phyloP scores from a whole-genome alignment of 92 coral and sea anemone species.

The Palythoa heliodiscus region DNA sequence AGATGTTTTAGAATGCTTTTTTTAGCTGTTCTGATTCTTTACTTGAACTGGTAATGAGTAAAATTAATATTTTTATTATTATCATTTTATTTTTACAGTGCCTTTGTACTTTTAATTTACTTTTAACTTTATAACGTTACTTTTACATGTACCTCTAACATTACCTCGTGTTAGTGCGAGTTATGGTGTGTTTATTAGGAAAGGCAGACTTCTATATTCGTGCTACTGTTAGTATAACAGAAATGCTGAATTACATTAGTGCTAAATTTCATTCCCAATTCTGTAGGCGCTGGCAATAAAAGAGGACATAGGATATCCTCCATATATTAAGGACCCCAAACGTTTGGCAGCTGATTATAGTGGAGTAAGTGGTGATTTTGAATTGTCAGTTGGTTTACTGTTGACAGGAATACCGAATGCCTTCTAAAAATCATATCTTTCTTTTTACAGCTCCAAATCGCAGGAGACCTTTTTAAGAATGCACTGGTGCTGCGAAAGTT shows the following conservation, averaged over 20 bases:
- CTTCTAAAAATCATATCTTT: neutral
- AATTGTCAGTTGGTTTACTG: neutral
- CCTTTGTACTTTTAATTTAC: too few relatives aligned
- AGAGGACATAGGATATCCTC: slow-evolving; percentile 44
- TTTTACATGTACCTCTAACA: too few relatives aligned
- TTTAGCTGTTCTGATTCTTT: too few relatives aligned
- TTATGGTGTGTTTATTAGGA: neutral
- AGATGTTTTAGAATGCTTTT: too few relatives aligned
- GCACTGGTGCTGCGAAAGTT: neutral
- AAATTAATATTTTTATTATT: too few relatives aligned
- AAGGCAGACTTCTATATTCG: too few relatives aligned
- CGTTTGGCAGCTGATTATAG: slow-evolving; percentile 14
- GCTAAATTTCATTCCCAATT: neutral
- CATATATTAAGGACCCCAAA: slow-evolving; percentile 37
- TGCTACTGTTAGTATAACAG: neutral
- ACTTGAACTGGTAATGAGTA: too few relatives aligned
- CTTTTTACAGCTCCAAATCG: slow-evolving; percentile 3
- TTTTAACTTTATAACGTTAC: too few relatives aligned
- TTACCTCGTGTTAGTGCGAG: too few relatives aligned
- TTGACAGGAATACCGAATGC: neutral
- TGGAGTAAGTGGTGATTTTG: slow-evolving; percentile 4
- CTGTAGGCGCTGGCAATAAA: slow-evolving; percentile 35
- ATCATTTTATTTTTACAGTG: too few relatives aligned
- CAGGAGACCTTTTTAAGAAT: slow-evolving; percentile 7
- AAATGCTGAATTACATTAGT: neutral